Base-by-base conservation (phyloP, 2,797 vertebrate species). In the Falco novaeseelandiae region DNA sequence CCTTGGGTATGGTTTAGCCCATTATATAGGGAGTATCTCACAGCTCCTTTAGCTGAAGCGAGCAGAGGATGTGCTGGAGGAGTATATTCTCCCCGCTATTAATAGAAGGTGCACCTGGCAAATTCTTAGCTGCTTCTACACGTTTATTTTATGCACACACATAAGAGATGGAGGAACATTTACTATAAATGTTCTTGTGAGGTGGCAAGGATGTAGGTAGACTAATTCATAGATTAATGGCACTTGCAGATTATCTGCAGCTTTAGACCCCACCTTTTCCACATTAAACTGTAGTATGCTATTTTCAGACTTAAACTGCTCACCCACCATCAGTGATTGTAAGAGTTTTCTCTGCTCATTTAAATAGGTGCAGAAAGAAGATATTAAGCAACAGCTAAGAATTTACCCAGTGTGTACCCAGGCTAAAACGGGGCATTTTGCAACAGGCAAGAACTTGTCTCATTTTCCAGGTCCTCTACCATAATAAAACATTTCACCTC, bases 41-140 rank as follows among this genome's bases (percentile, higher is more conserved):
- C 54, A 72, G 34, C 30, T 79, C 58, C 55, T 78, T 14, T 12
- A 58, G 11, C 42, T 80, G 52, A 23, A 59, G 59, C 0, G 0
- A 83, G 42, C 36, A 72, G 61, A 51, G 57, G n/a, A 36, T 63
- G 40, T 63, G 71, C 46, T 77, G 55, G 34, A 80, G 59, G 21
- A 67, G 46, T 9, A 44, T 30, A 77, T 81, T 78, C 62, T 69
- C 72, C 57, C 52, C 65, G 57, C 49, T 86, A 89, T 83, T 91
- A 87, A 92, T 62, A 74, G 90, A 48, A 91, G 25, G 23, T 65
- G 79, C 74, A 86, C 66, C 69, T 92, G 84, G 82, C 76, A 87
- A 94, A 93, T 74, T 89, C 87, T 89, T 71, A 62, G 65, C 74
- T 66, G 62, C 59, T 89, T 92, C 89, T 69, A 44, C 34, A 54